phyloP scores from a whole-genome alignment of 2,113 vertebrate genomes.

The Ursus arctos region DNA sequence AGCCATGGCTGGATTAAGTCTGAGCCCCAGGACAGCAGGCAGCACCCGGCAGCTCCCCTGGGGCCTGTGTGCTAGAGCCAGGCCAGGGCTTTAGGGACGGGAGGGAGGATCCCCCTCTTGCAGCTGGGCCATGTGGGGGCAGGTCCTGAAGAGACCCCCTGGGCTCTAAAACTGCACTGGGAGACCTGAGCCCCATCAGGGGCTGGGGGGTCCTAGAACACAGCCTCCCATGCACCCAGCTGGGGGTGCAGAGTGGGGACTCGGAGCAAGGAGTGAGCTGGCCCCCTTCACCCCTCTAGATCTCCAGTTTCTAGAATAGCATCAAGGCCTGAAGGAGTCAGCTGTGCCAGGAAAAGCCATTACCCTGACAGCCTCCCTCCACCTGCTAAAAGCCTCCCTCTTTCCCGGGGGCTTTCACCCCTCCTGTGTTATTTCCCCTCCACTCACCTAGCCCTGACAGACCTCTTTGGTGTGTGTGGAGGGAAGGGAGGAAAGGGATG shows the following conservation, averaged over 20 bases:
- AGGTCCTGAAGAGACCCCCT: not conserved
- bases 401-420: not conserved
- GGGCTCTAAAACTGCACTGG: not conserved
- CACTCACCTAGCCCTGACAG: not conserved
- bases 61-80: not conserved
- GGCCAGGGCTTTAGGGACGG: not conserved
- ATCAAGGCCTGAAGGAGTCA: constrained; percentile 41
- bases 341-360: constrained; percentile 79
- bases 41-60: not conserved
- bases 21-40: not conserved
- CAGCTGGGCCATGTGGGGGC: not conserved
- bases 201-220: not conserved
- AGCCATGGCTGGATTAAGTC: not conserved
- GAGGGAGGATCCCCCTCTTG: not conserved
- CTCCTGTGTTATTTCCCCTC: not conserved
- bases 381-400: constrained; percentile 77
- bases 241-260: not conserved
- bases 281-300: not conserved
- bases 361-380: constrained; percentile 63
- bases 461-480: not conserved
- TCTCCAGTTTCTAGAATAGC: constrained; percentile 58
- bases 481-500: too few species aligned
- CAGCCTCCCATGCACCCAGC: not conserved
- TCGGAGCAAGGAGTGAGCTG: not conserved
- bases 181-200: not conserved